These are phyloP conservation scores for Aythya fuligula DNA, from an alignment of 2,797 vertebrate species.

Conservation along the genomic window DNA sequence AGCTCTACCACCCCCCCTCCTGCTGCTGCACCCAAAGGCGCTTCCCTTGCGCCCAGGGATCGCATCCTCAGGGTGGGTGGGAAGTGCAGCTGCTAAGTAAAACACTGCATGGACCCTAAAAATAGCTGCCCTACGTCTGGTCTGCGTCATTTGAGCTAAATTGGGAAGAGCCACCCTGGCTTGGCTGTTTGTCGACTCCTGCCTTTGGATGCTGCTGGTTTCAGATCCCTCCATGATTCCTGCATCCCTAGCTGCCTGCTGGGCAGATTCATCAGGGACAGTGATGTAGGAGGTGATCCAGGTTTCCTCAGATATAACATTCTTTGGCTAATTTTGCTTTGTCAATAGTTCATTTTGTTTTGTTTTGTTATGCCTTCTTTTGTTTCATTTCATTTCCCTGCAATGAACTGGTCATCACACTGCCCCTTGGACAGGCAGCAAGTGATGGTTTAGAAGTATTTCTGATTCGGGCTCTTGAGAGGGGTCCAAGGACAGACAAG, in stretches of 20 bases:
- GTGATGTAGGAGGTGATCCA: neutral
- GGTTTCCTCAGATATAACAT: rapidly evolving
- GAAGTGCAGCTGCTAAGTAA: neutral
- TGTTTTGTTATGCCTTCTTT: no score
- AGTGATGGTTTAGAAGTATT: rapidly evolving
- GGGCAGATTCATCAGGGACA: rapidly evolving
- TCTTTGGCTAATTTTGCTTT: neutral
- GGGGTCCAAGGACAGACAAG: neutral
- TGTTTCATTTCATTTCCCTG: no score
- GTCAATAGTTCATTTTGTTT: rapidly evolving
- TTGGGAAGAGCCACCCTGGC: neutral
- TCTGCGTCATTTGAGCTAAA: neutral
- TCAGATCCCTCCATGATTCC: neutral
- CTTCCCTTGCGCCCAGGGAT: neutral
- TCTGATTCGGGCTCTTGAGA: neutral
- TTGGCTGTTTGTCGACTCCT: neutral
- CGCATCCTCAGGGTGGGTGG: rapidly evolving
- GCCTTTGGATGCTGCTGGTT: rapidly evolving
- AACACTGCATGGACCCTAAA: neutral
- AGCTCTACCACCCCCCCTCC: neutral
- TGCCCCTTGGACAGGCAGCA: rapidly evolving
- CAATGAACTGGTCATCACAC: neutral
- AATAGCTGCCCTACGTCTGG: neutral
- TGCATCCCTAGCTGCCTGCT: neutral
- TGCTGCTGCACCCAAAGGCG: neutral